These are phyloP conservation scores for Thripadectes ignobilis DNA, from an alignment of 2,797 vertebrate species.

Conservation along the genomic window DNA sequence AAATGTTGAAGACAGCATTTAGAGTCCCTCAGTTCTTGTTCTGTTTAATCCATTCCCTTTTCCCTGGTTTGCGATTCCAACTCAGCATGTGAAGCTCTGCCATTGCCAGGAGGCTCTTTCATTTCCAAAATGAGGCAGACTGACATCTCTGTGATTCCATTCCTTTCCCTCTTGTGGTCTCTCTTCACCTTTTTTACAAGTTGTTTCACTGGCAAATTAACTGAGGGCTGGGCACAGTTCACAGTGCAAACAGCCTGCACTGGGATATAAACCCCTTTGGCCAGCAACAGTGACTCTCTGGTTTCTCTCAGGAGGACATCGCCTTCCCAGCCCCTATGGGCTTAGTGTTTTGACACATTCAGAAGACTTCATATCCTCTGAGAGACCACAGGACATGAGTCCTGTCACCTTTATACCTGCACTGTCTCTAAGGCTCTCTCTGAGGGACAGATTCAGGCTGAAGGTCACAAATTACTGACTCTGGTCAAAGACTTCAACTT, in stretches of 20 bases:
- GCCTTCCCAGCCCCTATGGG: not conserved
- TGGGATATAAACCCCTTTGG: not conserved
- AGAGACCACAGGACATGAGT: not conserved
- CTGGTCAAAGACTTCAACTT: not conserved
- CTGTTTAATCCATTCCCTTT: constrained; percentile 62
- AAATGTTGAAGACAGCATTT: constrained; percentile 63
- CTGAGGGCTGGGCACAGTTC: not conserved
- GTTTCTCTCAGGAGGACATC: not conserved
- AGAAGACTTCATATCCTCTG: not conserved
- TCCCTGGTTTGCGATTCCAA: constrained; percentile 31
- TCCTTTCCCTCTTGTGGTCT: not conserved
- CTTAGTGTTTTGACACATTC: not conserved
- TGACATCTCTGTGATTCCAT: not conserved
- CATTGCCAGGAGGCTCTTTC: constrained; percentile 60
- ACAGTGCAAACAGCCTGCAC: not conserved
- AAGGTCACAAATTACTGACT: not conserved
- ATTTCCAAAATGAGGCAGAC: constrained; percentile 56
- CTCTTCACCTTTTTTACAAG: not conserved
- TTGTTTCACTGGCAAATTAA: not conserved
- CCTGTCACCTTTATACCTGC: not conserved
- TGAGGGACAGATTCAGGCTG: not conserved
- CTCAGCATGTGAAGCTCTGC: constrained; percentile 47
- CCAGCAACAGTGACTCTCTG: not conserved
- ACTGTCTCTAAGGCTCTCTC: not conserved
- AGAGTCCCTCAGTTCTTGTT: constrained; percentile 62